Conservation (phyloP, 2,888 invertebrate species). For the Bombylius discolor region DNA sequence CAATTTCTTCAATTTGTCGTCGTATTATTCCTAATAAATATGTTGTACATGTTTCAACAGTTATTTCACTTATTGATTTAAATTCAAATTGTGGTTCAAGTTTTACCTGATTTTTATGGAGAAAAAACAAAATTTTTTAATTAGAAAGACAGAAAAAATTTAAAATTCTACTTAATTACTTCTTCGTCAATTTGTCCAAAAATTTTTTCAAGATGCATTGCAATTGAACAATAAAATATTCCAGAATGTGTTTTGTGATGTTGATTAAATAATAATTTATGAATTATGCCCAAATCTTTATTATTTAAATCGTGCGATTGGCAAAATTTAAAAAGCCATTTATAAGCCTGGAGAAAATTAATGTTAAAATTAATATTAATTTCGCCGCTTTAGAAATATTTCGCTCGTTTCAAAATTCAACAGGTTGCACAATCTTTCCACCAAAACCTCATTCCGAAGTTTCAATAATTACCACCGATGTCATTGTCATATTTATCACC, state of each 20-base stretch:
- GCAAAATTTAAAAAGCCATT: constrained; percentile 31
- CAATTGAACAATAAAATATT: constrained; percentile 28
- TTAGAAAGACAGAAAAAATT: background rate
- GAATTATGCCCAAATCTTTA: constrained; percentile 25
- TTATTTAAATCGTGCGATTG: constrained; percentile 22
- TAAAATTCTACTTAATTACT: constrained; percentile 3
- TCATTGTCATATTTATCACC: too few relatives aligned
- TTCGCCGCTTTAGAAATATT: too few relatives aligned
- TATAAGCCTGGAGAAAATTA: constrained; percentile 18
- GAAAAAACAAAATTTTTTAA: background rate
- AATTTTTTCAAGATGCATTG: constrained; percentile 24
- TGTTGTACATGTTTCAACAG: constrained; percentile 23
- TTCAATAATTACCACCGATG: too few relatives aligned
- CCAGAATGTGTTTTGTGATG: constrained; percentile 32
- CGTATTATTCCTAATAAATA: constrained; percentile 25
- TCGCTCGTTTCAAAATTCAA: too few relatives aligned
- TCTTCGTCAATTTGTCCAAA: constrained; percentile 23
- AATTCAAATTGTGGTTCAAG: constrained; percentile 17
- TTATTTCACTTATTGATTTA: constrained; percentile 25
- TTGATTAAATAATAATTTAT: constrained; percentile 30
- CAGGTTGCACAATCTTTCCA: too few relatives aligned
- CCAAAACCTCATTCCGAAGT: too few relatives aligned
- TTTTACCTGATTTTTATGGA: constrained; percentile 7
- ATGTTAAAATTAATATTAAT: background rate
- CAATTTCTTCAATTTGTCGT: constrained; percentile 30